Conservation (phyloP, 2,113 vertebrate species). For the Brachionichthys hirsutus region DNA sequence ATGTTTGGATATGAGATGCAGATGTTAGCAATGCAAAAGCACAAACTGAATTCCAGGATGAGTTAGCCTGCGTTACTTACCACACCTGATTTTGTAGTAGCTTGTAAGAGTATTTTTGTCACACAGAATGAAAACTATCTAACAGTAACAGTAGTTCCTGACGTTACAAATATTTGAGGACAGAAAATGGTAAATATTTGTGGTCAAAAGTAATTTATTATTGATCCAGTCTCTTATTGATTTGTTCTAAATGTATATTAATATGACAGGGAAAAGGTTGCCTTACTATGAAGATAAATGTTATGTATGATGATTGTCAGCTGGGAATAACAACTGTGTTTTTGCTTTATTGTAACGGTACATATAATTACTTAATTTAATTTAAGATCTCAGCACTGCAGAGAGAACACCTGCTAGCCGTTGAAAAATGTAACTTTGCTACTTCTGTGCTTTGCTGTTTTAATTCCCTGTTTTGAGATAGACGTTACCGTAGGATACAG, state of each 20-base stretch:
- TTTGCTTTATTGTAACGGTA: slow-evolving; percentile 20
- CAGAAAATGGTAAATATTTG: not conserved
- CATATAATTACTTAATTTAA: slow-evolving; percentile 4
- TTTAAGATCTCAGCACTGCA: not conserved
- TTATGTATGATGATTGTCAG: slow-evolving; percentile 12
- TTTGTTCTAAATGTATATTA: slow-evolving; percentile 6
- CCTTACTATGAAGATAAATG: slow-evolving; percentile 20
- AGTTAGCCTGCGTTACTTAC: slow-evolving; percentile 1
- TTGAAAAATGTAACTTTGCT: not conserved
- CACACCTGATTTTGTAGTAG: slow-evolving; percentile 2
- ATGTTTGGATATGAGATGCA: slow-evolving; percentile 24
- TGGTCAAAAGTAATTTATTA: slow-evolving; percentile 2
- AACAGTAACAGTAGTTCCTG: not conserved
- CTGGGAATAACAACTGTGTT: slow-evolving; percentile 33
- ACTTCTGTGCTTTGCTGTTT: slow-evolving; percentile 19
- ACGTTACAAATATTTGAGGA: not conserved
- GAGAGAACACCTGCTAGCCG: slow-evolving; percentile 3
- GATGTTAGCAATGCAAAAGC: slow-evolving; percentile 39
- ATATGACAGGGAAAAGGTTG: slow-evolving; percentile 3
- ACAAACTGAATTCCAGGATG: slow-evolving; percentile 23
- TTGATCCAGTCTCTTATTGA: slow-evolving; percentile 5
- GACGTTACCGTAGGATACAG: not conserved
- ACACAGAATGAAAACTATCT: not conserved
- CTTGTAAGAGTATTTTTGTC: slow-evolving; percentile 6
- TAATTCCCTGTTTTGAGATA: not conserved